Percentiles rank a stretch among this genome's conserved stretches.
Conservation (phyloP, 2,113 vertebrate genomes). For the Sturnira hondurensis region DNA sequence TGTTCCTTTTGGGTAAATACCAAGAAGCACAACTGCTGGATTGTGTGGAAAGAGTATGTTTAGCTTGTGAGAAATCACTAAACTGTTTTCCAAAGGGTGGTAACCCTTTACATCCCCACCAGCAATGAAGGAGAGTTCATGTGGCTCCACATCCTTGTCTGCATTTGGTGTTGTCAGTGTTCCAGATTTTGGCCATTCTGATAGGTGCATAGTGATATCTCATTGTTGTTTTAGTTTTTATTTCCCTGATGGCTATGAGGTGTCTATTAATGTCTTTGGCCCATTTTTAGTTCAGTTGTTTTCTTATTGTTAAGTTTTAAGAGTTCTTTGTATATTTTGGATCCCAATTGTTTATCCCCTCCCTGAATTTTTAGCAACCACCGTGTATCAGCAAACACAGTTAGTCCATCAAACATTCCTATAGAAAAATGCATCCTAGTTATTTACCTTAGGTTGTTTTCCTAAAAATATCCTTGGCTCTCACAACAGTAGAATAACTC, state of each 20-base stretch:
- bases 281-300: neutral
- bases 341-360: neutral
- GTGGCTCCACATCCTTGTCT: neutral
- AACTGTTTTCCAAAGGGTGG: neutral
- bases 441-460: neutral
- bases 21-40: neutral
- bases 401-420: neutral
- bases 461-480: neutral
- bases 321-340: neutral
- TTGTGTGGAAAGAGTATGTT: neutral
- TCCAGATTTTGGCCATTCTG: neutral
- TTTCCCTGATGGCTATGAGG: neutral
- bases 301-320: neutral
- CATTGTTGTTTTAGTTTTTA: neutral
- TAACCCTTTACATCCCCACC: neutral
- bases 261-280: neutral
- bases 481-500: neutral
- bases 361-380: neutral
- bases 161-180: neutral
- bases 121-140: neutral
- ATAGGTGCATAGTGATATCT: neutral
- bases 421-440: neutral
- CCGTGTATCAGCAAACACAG: neutral
- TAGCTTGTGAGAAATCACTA: conserved; percentile 10
- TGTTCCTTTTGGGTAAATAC: neutral